A percentile compares a stretch with the other conserved stretches of the same genome.
These are phyloP conservation scores for Gorsachius magnificus DNA, from an alignment of 2,797 vertebrate species.

Conservation along the genomic window DNA sequence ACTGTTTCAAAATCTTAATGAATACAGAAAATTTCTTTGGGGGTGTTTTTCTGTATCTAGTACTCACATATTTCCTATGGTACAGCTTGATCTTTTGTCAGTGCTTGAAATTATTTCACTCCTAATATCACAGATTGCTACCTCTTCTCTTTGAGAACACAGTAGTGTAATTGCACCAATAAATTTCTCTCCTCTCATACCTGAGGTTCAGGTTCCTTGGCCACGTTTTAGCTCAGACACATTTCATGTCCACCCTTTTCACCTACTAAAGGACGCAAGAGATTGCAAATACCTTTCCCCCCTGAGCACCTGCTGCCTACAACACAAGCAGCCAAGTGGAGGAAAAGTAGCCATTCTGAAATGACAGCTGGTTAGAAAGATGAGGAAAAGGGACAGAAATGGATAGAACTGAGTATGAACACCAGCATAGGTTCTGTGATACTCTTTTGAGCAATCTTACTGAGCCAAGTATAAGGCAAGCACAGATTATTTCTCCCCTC, in stretches of 20 bases:
- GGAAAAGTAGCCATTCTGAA: not conserved
- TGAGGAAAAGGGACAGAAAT: not conserved
- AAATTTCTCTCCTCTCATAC: not conserved
- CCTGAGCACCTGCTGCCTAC: not conserved
- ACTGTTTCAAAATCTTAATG: not conserved
- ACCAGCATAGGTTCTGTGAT: not conserved
- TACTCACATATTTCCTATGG: not conserved
- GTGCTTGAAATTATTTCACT: not conserved
- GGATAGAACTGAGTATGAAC: not conserved
- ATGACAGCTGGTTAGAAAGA: not conserved
- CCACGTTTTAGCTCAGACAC: not conserved
- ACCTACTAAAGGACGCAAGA: not conserved
- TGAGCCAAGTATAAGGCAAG: not conserved
- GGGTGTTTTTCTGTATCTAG: not conserved
- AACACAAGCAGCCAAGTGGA: rapidly evolving
- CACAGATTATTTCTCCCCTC: not conserved
- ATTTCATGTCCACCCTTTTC: not conserved
- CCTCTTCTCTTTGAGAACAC: not conserved
- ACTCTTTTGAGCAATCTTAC: not conserved
- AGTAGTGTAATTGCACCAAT: not conserved
- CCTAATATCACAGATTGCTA: not conserved
- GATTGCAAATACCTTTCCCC: not conserved
- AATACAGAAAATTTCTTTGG: not conserved
- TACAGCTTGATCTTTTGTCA: not conserved
- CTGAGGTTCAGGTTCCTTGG: not conserved